Conservation (phyloP, 2,888 invertebrate genomes). For the Coenonympha glycerion region DNA sequence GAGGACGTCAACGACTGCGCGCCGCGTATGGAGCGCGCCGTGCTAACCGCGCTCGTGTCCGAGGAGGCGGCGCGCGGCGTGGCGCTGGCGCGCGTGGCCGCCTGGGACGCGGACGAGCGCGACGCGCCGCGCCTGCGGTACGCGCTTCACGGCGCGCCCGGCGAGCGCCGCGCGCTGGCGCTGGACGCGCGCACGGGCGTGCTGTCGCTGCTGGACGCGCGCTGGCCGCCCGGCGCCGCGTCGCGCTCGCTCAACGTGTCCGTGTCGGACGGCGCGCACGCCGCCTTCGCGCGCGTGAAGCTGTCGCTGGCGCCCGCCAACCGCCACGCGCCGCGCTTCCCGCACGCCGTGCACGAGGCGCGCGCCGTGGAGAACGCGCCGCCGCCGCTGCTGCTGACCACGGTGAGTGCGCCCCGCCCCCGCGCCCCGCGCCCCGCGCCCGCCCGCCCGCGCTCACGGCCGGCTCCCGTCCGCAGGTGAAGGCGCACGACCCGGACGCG, state of each 20-base stretch:
- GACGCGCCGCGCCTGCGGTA: slow-evolving; percentile 85
- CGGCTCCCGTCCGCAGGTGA: slow-evolving; percentile 67
- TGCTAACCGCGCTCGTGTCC: slow-evolving; percentile 86
- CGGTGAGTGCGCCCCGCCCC: slow-evolving; percentile 49
- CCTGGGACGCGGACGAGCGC: slow-evolving; percentile 89
- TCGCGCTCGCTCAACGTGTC: slow-evolving; percentile 87
- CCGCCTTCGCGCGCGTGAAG: slow-evolving; percentile 88
- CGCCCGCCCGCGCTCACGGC: not conserved
- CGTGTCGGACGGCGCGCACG: slow-evolving; percentile 96
- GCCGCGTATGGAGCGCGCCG: slow-evolving; percentile 88
- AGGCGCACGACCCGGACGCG: slow-evolving; percentile 88
- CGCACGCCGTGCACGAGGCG: slow-evolving; percentile 85
- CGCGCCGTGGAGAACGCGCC: slow-evolving; percentile 87
- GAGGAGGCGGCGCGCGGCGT: slow-evolving; percentile 89
- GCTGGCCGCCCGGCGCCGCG: slow-evolving; percentile 81
- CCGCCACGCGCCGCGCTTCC: slow-evolving; percentile 85
- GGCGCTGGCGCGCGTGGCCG: slow-evolving; percentile 90
- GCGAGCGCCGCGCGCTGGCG: slow-evolving; percentile 41
- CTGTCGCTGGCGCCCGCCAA: slow-evolving; percentile 87
- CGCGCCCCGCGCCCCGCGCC: not conserved
- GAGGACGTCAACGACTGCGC: slow-evolving; percentile 94
- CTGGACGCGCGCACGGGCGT: slow-evolving; percentile 53
- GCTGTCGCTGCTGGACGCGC: slow-evolving; percentile 43
- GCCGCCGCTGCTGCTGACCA: slow-evolving; percentile 83
- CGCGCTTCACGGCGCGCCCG: slow-evolving; percentile 78